These are phyloP conservation scores for Discoglossus pictus DNA, from an alignment of 2,797 vertebrate species.

Conservation along the genomic window DNA sequence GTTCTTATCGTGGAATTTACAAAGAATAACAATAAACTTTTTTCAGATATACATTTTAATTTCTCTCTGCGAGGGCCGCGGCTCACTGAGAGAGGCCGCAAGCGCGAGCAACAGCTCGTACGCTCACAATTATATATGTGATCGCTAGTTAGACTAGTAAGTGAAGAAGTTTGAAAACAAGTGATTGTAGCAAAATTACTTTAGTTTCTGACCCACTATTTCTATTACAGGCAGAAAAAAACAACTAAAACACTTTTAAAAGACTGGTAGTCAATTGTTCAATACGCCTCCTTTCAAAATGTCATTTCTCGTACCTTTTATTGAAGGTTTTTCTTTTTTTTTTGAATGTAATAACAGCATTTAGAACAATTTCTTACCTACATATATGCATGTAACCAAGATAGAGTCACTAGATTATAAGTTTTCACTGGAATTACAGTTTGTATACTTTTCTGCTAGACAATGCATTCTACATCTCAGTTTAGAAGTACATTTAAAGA, in stretches of 20 bases:
- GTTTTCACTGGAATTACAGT: conserved; percentile 42
- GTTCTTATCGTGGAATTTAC: too few species aligned
- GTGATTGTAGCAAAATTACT: conserved; percentile 14
- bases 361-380: conserved; percentile 31
- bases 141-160: too few species aligned
- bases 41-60: too few species aligned
- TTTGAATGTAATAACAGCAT: conserved; percentile 42
- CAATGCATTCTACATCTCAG: conserved; percentile 46
- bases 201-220: conserved; percentile 24
- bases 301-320: conserved; percentile 32
- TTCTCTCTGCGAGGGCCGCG: too few species aligned
- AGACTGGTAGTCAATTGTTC: conserved; percentile 16
- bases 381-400: conserved; percentile 39
- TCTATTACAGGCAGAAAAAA: conserved; percentile 7
- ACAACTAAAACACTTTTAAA: conserved; percentile 36
- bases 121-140: too few species aligned
- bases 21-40: too few species aligned
- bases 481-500: conserved; percentile 46
- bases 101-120: too few species aligned
- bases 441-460: conserved; percentile 49
- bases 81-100: too few species aligned
- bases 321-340: conserved; percentile 31
- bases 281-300: conserved; percentile 47
- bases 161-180: conserved; percentile 19
- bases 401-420: conserved; percentile 44